Percentiles rank a stretch among this genome's conserved stretches.
Conservation (phyloP, 1,140 invertebrate species). For the Coptotermes formosanus region DNA sequence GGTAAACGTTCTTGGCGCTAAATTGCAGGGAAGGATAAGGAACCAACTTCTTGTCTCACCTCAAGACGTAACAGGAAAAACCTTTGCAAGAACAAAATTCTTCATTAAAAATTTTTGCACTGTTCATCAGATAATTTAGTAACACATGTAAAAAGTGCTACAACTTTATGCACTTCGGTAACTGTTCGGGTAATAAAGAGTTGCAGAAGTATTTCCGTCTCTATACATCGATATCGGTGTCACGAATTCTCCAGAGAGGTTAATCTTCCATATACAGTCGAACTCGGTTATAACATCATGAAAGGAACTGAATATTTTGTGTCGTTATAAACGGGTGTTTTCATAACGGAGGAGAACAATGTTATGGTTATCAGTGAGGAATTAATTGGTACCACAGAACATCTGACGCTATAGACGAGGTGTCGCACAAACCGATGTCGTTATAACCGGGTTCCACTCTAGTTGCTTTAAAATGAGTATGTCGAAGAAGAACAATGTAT, state of each 20-base stretch:
- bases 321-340: too few species aligned
- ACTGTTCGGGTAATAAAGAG: background rate
- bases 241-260: background rate
- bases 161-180: background rate
- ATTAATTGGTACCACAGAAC: too few species aligned
- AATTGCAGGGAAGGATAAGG: background rate
- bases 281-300: too few species aligned
- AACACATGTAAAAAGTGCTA: background rate
- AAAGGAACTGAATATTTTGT: too few species aligned
- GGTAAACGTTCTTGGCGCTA: background rate
- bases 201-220: background rate
- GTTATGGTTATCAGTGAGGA: too few species aligned
- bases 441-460: too few species aligned
- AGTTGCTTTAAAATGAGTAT: too few species aligned
- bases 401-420: too few species aligned
- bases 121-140: background rate
- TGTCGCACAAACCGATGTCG: too few species aligned
- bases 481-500: too few species aligned
- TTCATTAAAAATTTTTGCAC: background rate
- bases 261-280: background rate
- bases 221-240: background rate
- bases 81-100: background rate
- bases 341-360: too few species aligned
- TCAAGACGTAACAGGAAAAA: background rate
- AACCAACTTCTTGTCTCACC: background rate